Conservation (phyloP, 92 coral and sea anemone species). For the Nematostella vectensis region DNA sequence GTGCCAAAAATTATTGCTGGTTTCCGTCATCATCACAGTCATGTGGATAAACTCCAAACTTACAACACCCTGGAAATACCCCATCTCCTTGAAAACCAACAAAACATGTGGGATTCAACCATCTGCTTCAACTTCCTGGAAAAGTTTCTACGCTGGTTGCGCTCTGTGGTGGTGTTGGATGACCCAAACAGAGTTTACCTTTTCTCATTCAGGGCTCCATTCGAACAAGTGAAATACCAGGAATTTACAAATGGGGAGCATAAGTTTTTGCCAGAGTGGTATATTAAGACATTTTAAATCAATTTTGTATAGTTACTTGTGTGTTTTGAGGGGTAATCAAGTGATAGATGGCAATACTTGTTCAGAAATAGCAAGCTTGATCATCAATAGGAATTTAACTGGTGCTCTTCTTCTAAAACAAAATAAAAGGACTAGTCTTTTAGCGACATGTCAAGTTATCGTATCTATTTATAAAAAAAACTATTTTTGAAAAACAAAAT, state of each 20-base stretch:
- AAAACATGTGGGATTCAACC: conserved; percentile 69
- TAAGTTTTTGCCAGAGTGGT: conserved; percentile 82
- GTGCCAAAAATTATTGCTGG: conserved; percentile 91
- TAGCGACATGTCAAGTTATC: no score
- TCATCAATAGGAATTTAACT: no score
- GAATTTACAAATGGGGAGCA: conserved; percentile 30
- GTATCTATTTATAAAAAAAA: no score
- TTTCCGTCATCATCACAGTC: conserved; percentile 73
- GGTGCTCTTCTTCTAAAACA: no score
- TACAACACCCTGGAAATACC: conserved; percentile 91
- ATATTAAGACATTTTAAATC: conserved; percentile 17
- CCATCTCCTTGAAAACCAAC: conserved; percentile 44
- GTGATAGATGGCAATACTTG: no score
- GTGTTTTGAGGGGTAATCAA: conserved; percentile 1
- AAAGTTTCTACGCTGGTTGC: conserved; percentile 78
- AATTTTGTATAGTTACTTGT: not conserved
- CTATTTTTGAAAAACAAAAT: no score
- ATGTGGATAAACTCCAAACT: conserved; percentile 72
- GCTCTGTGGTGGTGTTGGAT: conserved; percentile 46
- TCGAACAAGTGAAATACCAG: conserved; percentile 38
- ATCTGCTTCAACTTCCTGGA: conserved; percentile 80
- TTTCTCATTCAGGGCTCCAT: conserved; percentile 81
- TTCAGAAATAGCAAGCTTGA: no score
- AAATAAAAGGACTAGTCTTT: no score
- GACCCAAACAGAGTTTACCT: conserved; percentile 61